Evolutionary conservation across 2,888 invertebrate genomes (phyloP).

Genomic region (Troides helena): DNA sequence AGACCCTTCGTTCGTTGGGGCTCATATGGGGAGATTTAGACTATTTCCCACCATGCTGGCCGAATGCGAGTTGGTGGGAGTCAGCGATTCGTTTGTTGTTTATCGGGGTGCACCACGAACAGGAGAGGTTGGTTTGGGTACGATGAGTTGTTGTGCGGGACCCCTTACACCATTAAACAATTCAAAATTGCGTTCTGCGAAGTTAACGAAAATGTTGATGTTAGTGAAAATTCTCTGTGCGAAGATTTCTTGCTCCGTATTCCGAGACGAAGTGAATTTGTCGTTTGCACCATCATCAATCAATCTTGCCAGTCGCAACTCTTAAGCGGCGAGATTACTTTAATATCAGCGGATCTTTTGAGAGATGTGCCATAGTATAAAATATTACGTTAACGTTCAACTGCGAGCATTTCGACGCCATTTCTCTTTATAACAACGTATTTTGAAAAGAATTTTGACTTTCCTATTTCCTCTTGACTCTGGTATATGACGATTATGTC

Average conservation of each 20-base stretch:
- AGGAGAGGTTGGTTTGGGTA: too few species aligned
- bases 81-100: too few species aligned
- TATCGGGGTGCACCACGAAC: too few species aligned
- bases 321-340: conserved; percentile 66
- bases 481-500: conserved; percentile 11
- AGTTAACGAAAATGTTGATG: neutral
- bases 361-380: conserved; percentile 48
- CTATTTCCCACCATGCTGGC: too few species aligned
- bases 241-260: conserved; percentile 38
- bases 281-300: conserved; percentile 67
- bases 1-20: too few species aligned
- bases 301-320: conserved; percentile 66
- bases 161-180: neutral
- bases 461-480: conserved; percentile 40
- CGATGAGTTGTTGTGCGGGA: too few species aligned
- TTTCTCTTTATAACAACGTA: conserved; percentile 35
- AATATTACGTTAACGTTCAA: conserved; percentile 56
- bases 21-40: too few species aligned
- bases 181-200: neutral
- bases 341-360: conserved; percentile 66
- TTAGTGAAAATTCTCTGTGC: conserved; percentile 8
- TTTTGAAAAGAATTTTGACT: conserved; percentile 39
- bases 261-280: conserved; percentile 60
- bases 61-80: too few species aligned
- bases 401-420: conserved; percentile 39